Evolutionary conservation across 2,797 vertebrate genomes (phyloP).

Genomic region (Coilia nasus): DNA sequence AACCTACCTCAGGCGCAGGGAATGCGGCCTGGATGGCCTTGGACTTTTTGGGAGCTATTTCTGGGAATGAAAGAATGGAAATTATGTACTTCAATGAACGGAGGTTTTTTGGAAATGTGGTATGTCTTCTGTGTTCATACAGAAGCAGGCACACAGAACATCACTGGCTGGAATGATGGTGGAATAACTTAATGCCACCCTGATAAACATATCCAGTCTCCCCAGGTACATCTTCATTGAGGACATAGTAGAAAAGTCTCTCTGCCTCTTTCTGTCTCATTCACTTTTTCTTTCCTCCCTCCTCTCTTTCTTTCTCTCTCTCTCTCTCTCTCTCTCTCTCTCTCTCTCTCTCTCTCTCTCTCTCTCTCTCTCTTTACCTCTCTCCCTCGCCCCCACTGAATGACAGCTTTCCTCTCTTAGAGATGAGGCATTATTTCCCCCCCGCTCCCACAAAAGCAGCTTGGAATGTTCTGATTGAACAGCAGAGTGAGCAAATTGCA

Average conservation of each 20-base stretch:
- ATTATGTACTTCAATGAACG: background rate
- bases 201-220: background rate
- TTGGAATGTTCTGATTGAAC: constrained; percentile 60
- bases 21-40: background rate
- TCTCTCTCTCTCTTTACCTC: background rate
- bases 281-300: background rate
- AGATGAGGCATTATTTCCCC: constrained; percentile 57
- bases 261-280: background rate
- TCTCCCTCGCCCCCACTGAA: constrained; percentile 38
- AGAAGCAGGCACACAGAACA: background rate
- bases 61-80: constrained; percentile 3
- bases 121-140: background rate
- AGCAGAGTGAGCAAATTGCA: constrained; percentile 76
- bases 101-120: background rate
- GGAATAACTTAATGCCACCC: background rate
- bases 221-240: background rate
- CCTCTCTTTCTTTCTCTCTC: background rate
- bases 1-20: constrained; percentile 13
- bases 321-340: constrained; percentile 44
- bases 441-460: constrained; percentile 45
- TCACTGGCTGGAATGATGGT: background rate
- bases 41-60: background rate
- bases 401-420: constrained; percentile 58
- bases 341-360: background rate
- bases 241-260: background rate